A percentile compares a stretch with the other conserved stretches of the same genome.
These are phyloP conservation scores for Uloborus diversus DNA, from an alignment of 1,140 invertebrate genomes.

Conservation along the genomic window DNA sequence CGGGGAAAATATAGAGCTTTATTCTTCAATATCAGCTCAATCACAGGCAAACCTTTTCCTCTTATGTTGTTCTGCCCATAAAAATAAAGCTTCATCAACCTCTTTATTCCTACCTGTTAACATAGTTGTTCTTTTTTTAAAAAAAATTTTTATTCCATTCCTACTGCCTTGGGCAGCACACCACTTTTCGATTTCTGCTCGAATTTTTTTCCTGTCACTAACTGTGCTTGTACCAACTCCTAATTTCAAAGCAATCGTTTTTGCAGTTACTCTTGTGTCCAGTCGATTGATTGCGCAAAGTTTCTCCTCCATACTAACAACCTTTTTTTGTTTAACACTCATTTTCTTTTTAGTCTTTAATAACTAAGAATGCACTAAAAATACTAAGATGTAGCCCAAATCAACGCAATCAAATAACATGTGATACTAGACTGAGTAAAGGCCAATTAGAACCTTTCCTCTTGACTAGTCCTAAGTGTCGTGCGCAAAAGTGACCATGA, in stretches of 20 bases:
- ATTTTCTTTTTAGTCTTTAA: neutral
- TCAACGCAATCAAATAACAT: neutral
- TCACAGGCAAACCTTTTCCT: neutral
- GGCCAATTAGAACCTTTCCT: too few relatives aligned
- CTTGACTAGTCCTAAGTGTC: too few relatives aligned
- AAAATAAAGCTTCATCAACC: conserved; percentile 17
- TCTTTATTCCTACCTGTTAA: conserved; percentile 5
- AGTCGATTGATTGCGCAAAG: neutral
- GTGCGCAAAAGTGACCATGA: neutral
- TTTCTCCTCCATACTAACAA: neutral
- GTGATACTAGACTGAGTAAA: too few relatives aligned
- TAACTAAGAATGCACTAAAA: neutral
- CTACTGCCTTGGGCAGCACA: neutral
- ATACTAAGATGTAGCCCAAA: neutral
- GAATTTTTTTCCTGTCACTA: neutral
- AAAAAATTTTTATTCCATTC: conserved; percentile 11
- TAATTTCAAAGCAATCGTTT: neutral
- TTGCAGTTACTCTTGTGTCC: neutral
- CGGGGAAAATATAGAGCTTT: neutral
- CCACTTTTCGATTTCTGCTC: neutral
- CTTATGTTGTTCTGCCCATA: neutral
- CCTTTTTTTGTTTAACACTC: conserved; percentile 6
- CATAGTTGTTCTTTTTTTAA: conserved; percentile 10
- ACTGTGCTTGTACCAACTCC: neutral
- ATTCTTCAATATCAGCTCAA: neutral